Evolutionary conservation across 1,140 invertebrate genomes (phyloP), one percentile per base, ranked within the genome.

Genomic region (Drosophila subpulchrella): DNA sequence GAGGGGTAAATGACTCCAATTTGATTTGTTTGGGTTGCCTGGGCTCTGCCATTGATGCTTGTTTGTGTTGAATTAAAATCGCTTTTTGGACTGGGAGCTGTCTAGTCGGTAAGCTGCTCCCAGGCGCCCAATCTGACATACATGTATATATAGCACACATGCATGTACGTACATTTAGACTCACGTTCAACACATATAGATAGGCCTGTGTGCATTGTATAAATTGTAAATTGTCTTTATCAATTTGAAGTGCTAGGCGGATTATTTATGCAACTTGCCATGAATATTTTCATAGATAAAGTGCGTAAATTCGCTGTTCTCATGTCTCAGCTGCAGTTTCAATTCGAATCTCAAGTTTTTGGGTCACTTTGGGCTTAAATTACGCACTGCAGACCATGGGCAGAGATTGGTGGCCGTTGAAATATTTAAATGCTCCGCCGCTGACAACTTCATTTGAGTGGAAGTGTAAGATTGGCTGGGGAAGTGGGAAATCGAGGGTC

Each of bases 181-280:
- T 42, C 20, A 62, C 34, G 39, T 34, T n/a, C 36, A 39, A 50
- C 30, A 60, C 55, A 60, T 12, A 36, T 27, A 41, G 34, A 66
- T 62, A 38, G 59, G 59, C 44, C 59, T 66, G 61, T 62, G 27
- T 75, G 75, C 70, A 81, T 81, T 75, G 66, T 83, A 77, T 78
- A 63, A 82, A 88, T 68, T 82, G 84, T 88, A 88, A 86, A 86
- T 86, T 88, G 83, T 86, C 83, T 88, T 86, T 86, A 86, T 88
- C 83, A 86, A 86, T 86, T 86, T 86, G 84, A 88, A 86, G 83
- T 86, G 83, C 83, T 76, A 61, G 71, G 59, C 79, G 83, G 83
- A 83, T 86, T 86, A 86, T 86, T 86, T 86, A 86, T 86, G 83
- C 83, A 83, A 71, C 83, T 86, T 80, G 83, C 83, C 71, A 71